A percentile compares a stretch with the other conserved stretches of the same genome.
These are phyloP conservation scores for Myotis vivesi DNA, from an alignment of 2,797 vertebrate species.

Conservation along the genomic window DNA sequence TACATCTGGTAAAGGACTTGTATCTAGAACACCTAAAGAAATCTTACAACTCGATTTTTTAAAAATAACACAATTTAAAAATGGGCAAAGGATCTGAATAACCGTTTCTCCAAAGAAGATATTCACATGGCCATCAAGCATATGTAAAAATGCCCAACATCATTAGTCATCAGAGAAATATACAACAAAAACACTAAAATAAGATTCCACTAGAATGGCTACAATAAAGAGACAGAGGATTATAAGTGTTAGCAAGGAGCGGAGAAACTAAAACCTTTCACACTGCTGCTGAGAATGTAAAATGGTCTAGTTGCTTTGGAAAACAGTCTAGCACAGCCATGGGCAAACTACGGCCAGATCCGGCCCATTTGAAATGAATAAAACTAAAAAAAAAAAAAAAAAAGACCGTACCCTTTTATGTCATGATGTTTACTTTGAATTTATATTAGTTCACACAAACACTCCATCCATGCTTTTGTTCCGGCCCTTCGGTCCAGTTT, in stretches of 20 bases:
- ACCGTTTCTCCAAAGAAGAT: not conserved
- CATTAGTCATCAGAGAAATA: not conserved
- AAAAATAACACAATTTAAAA: not conserved
- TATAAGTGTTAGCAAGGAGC: not conserved
- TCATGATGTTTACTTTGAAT: too few species aligned
- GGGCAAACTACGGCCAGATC: too few species aligned
- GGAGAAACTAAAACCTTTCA: not conserved
- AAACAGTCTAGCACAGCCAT: not conserved
- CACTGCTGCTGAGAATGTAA: not conserved
- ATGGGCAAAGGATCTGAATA: not conserved
- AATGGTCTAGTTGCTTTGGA: not conserved
- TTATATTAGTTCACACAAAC: too few species aligned
- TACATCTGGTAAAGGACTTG: not conserved
- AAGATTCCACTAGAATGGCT: not conserved
- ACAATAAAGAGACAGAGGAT: not conserved
- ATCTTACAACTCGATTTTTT: not conserved
- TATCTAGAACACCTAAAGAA: not conserved
- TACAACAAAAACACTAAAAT: constrained; percentile 18
- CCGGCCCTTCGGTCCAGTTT: too few species aligned
- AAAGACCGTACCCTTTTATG: too few species aligned
- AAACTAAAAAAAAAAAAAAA: too few species aligned
- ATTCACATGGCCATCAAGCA: constrained; percentile 4
- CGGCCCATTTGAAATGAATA: too few species aligned
- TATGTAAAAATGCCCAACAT: not conserved
- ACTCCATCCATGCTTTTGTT: too few species aligned